Conservation (phyloP, 2,888 invertebrate genomes). For the Girardia tigrina region DNA sequence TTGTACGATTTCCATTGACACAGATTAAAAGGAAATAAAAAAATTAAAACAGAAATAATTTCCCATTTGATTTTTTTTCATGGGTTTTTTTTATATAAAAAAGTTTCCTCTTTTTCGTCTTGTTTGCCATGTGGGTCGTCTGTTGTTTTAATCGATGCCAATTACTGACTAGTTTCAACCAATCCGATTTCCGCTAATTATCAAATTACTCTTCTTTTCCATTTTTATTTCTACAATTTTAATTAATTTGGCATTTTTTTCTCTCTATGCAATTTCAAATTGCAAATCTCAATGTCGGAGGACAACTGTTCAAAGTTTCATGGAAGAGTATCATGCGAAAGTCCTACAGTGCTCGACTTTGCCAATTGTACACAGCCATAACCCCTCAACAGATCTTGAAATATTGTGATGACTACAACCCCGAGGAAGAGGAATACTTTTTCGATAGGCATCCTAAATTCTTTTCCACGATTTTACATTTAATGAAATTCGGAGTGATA, state of each 20-base stretch:
- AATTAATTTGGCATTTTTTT: background rate
- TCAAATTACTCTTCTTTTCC: background rate
- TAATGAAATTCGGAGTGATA: conserved; percentile 1
- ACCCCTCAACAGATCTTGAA: conserved; percentile 1
- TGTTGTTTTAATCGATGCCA: background rate
- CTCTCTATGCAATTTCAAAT: conserved; percentile 3
- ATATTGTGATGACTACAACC: background rate
- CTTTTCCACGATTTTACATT: background rate
- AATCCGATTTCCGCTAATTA: conserved; percentile 18
- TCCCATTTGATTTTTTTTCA: too few relatives aligned
- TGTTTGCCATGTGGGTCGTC: too few relatives aligned
- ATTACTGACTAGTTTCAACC: background rate
- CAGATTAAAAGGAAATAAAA: too few relatives aligned
- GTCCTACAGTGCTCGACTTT: background rate
- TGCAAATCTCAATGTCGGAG: background rate
- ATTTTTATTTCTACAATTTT: background rate
- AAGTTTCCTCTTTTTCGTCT: too few relatives aligned
- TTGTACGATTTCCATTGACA: too few relatives aligned
- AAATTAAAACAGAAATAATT: too few relatives aligned
- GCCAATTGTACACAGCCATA: background rate
- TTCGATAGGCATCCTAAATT: background rate
- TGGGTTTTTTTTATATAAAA: too few relatives aligned
- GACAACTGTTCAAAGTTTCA: background rate
- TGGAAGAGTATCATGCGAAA: background rate
- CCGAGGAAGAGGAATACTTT: background rate